Base-by-base conservation (phyloP, 2,797 vertebrate species). In the Mareca strepera region DNA sequence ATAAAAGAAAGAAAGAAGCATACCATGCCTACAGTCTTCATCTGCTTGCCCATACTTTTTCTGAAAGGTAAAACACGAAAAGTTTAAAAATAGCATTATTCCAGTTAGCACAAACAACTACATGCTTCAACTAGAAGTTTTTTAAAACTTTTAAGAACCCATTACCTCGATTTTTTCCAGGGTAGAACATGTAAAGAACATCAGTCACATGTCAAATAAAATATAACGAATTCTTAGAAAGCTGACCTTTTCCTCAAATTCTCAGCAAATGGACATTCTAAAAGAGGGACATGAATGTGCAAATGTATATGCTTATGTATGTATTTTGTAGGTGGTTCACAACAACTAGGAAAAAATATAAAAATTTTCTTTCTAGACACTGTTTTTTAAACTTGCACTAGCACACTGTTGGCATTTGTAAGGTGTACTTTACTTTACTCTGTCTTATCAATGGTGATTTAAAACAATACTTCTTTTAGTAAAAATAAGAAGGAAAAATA, bases 41-140 rank as follows among this genome's bases (percentile, higher is more conserved):
- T 99, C 99, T 97, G 99, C 99, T 98, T 99, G 99, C 97, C 99
- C 99, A 97, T 99, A 99, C 96, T 99, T 99, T 98, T 99, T 99
- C 99, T 99, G 98, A 96, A 97, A 97, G 92, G 97, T 76, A 97
- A 97, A 96, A 97, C 96, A 93, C 68, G 79, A 90, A 53, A 96
- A 88, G 70, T 95, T 97, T 96, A 95, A 94, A 96, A 56, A 97
- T 43, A 75, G 96, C 89, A 92, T 95, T 96, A 94, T 77, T 95
- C 74, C 97, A 96, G 80, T 94, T 92, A 92, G 64, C 62, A 94
- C 43, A 92, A 88, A 97, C 63, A 86, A 82, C 70, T 82, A 92
- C 88, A 94, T 67, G 73, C 48, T 92, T 83, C 74, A 91, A 83
- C 87, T 52, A 95, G 33, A 76, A 84, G 35, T 78, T 60, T 80